Percentiles rank a stretch among this genome's conserved stretches.
Conservation (phyloP, 2,888 invertebrate species). For the Plebejus argus region DNA sequence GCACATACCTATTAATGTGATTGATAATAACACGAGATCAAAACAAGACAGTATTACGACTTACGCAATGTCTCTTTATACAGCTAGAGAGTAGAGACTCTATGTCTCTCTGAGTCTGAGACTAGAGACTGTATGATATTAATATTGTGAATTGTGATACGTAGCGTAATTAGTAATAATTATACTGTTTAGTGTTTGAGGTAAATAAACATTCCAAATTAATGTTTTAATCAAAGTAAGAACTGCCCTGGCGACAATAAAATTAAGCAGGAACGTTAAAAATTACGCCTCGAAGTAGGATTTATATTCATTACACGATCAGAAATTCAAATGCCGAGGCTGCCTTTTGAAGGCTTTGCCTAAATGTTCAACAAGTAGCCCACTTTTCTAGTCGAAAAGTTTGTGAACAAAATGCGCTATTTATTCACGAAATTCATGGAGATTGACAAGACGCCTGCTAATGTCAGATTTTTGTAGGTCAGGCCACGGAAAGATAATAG, state of each 20-base stretch:
- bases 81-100: no score
- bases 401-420: neutral
- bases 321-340: constrained; percentile 4
- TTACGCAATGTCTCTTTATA: no score
- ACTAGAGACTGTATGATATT: neutral
- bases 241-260: neutral
- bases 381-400: neutral
- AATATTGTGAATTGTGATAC: neutral
- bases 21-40: no score
- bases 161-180: neutral
- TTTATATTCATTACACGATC: constrained; percentile 17
- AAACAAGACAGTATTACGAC: no score
- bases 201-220: neutral
- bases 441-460: neutral
- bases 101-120: no score
- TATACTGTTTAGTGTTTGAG: no score
- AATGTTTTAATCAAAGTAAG: constrained; percentile 13
- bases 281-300: constrained; percentile 13
- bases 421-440: neutral
- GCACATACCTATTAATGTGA: no score
- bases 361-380: constrained; percentile 11
- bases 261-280: constrained; percentile 14
- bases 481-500: neutral
- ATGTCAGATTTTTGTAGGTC: neutral
- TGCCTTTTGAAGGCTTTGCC: neutral